phyloP scores from a whole-genome alignment of 2,797 vertebrate species.

The Dendrocincla fuliginosa region DNA sequence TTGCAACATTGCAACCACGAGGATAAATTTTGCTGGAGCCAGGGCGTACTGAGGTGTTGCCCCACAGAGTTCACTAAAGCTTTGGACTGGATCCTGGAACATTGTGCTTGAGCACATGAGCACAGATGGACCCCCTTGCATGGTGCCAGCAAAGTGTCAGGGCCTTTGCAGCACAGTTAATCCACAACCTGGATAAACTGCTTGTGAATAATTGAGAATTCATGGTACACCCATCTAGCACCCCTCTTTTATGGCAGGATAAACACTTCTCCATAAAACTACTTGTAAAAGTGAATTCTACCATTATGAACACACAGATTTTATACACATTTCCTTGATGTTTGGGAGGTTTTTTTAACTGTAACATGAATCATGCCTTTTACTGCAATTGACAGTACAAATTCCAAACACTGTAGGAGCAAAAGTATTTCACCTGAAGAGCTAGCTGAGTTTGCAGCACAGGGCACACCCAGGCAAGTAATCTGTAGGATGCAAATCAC shows the following conservation, averaged over 20 bases:
- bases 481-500: neutral
- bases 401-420: slow-evolving; percentile 8
- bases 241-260: slow-evolving; percentile 37
- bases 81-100: slow-evolving; percentile 39
- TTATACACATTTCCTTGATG: slow-evolving; percentile 18
- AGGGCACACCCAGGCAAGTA: neutral
- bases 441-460: neutral
- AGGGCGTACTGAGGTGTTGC: neutral
- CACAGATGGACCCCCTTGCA: neutral
- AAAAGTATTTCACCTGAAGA: neutral
- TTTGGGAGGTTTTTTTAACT: neutral
- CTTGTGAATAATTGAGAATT: neutral
- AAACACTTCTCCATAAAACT: slow-evolving; percentile 7
- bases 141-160: slow-evolving; percentile 44
- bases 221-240: slow-evolving; percentile 9
- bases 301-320: neutral
- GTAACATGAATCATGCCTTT: slow-evolving; percentile 32
- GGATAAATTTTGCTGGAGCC: slow-evolving; percentile 4
- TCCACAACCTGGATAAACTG: slow-evolving; percentile 18
- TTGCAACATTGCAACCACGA: slow-evolving; percentile 36
- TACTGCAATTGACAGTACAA: slow-evolving; percentile 19
- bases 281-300: slow-evolving; percentile 10
- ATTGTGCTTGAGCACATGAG: neutral
- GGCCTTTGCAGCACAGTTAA: slow-evolving; percentile 4
- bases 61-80: neutral